Base-by-base conservation (phyloP, 1,140 invertebrate species). In the Laodelphax striatellus region DNA sequence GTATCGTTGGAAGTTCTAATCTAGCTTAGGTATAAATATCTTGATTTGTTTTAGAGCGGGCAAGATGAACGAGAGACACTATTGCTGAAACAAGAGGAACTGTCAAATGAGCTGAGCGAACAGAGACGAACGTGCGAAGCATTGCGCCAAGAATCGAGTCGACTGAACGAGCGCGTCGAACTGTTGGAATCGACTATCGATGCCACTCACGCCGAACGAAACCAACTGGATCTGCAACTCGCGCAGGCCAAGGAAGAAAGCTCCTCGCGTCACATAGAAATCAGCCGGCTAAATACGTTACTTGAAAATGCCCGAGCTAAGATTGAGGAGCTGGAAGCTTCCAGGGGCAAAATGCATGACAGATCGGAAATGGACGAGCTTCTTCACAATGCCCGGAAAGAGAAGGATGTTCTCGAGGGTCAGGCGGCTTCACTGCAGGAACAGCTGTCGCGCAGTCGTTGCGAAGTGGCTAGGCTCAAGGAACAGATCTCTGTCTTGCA, bases 221-320 rank as follows among this genome's bases (percentile, higher is more conserved):
- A 85, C 60, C 79, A 82, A 50, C 73, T 85, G 44, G 88, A 93
- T 63, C 74, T 80, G 19, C 85, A 91, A 65, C 70, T 90, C 55
- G 76, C 77, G 2, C 79, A 82, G 63, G 80, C 86, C 31, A 83
- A 83, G 67, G 80, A 85, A 64, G 75, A 80, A 17, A 67, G 76
- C 11, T 75, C 75, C 1, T 79, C 78, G 63, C 75, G 78, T 38
- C 75, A 76, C 44, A 79, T 91, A 57, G 91, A 94, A 73, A 80
- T 92, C 1, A 81, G 81, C 64, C 79, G 88, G 52, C 75, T 91
- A 55, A 83, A 82, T 24, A 87, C 85, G 8, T 72, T 91, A 19
- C 72, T 94, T 1, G 90, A 93, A 60, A 87, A 88, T 71, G 90
- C 90, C 1, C 82, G 87, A 63, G 81, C 82, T 0, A 87, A 87